Base-by-base conservation (phyloP, 1,140 invertebrate genomes). In the Hydropsyche tenuis region DNA sequence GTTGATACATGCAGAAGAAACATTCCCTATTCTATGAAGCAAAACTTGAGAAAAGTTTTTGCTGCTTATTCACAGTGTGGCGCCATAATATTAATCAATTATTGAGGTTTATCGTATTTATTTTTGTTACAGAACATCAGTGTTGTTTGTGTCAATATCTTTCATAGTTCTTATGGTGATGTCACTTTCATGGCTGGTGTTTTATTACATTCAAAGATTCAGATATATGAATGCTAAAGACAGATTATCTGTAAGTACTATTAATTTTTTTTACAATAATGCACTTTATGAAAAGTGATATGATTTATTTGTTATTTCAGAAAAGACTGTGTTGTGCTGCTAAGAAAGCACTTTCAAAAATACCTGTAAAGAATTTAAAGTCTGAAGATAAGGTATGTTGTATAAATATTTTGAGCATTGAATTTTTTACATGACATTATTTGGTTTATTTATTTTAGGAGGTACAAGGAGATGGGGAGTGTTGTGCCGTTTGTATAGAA, bases 111-210 rank as follows among this genome's bases (percentile, higher is more conserved):
- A 63, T 6, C 16, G 9, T 42, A 20, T 42, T 62, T 65, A 77
- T 81, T 80, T 79, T 73, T 77, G 66, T 88, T 90, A 53, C 87
- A 92, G 92, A 77, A 94, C 92, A 12, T 95, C 94, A 0, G 94
- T 96, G 70, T 84, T 97, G 62, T 97, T 97, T 83, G 95, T 97
- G 3, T 96, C 94, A 20, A 94, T 97, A 73, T 96, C 95, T 0
- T 97, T 97, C 84, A 96, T 97, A 75, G 92, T 97, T 51, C 86
- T 97, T 64, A 96, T 97, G 93, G 91, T 97, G 72, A 96, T 97
- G 46, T 96, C 94, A 0, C 84, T 97, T 73, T 93, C 94, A 0
- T 97, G 96, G 96, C 88, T 97, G 1, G 90, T 96, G 18, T 97
- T 97, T 84, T 97, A 97, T 85, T 97, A 97, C 82, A 91, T 97